phyloP scores from a whole-genome alignment of 2,797 vertebrate species.

The Etheostoma nigrum region DNA sequence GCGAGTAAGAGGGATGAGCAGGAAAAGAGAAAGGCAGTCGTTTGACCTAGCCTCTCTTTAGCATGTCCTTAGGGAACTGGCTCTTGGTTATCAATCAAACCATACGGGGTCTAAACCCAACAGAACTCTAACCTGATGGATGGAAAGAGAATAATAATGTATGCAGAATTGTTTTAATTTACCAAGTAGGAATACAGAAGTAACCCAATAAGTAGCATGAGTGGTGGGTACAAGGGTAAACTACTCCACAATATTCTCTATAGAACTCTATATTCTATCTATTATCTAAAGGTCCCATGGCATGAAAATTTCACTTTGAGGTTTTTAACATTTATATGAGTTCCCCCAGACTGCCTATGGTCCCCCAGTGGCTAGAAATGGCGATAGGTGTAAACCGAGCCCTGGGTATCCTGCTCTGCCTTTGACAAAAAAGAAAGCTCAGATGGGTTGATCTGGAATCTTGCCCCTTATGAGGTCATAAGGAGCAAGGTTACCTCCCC shows the following conservation, averaged over 20 bases:
- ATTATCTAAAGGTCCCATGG: too few species aligned
- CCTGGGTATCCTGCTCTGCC: too few species aligned
- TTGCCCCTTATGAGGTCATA: too few species aligned
- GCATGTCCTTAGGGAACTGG: conserved; percentile 32
- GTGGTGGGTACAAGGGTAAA: not conserved
- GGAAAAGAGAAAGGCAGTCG: conserved; percentile 32
- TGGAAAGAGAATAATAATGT: not conserved
- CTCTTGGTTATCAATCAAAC: conserved; percentile 45
- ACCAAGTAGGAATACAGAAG: not conserved
- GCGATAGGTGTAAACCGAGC: too few species aligned
- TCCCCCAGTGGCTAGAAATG: too few species aligned
- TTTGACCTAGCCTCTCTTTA: conserved; percentile 42
- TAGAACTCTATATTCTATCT: not conserved
- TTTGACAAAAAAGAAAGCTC: too few species aligned
- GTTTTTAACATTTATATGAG: too few species aligned
- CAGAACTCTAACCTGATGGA: not conserved
- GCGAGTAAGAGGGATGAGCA: conserved; percentile 44
- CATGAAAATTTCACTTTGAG: too few species aligned
- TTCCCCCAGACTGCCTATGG: too few species aligned
- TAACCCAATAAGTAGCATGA: not conserved
- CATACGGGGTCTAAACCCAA: conserved; percentile 19
- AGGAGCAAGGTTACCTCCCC: too few species aligned
- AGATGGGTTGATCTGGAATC: too few species aligned
- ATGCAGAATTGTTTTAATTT: conserved; percentile 6
- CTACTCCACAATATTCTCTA: not conserved